Percentiles rank a stretch among this genome's conserved stretches.
Conservation (phyloP, 2,113 vertebrate species). For the Orthonyx spaldingii region DNA sequence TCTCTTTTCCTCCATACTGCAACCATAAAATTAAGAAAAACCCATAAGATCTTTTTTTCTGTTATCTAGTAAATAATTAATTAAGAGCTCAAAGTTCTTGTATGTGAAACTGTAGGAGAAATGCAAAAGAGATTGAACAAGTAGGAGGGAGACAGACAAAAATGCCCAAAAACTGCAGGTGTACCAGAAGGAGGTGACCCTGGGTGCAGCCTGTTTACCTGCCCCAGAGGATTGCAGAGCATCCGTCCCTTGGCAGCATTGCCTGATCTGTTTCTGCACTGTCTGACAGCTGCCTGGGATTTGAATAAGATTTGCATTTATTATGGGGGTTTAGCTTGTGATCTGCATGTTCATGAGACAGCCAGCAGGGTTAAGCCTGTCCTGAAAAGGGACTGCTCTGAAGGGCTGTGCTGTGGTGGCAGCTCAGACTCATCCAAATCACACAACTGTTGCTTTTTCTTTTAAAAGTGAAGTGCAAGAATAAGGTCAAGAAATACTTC, state of each 20-base stretch:
- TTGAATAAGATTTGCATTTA: conserved; percentile 50
- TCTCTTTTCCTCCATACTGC: not conserved
- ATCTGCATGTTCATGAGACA: conserved; percentile 24
- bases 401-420: not conserved
- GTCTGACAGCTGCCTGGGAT: not conserved
- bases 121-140: not conserved
- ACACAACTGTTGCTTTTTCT: not conserved
- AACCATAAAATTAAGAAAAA: not conserved
- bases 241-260: not conserved
- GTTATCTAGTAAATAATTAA: not conserved
- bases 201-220: not conserved
- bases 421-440: not conserved
- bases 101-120: not conserved
- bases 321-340: not conserved
- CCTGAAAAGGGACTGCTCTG: not conserved
- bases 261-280: not conserved
- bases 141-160: not conserved
- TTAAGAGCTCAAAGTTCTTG: not conserved
- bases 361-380: not conserved
- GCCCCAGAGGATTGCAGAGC: not conserved
- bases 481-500: not conserved
- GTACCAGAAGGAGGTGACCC: not conserved
- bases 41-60: rapidly evolving
- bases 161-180: not conserved
- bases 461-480: not conserved